phyloP scores from a whole-genome alignment of 2,888 invertebrate genomes.

The Serrognathus titanus region DNA sequence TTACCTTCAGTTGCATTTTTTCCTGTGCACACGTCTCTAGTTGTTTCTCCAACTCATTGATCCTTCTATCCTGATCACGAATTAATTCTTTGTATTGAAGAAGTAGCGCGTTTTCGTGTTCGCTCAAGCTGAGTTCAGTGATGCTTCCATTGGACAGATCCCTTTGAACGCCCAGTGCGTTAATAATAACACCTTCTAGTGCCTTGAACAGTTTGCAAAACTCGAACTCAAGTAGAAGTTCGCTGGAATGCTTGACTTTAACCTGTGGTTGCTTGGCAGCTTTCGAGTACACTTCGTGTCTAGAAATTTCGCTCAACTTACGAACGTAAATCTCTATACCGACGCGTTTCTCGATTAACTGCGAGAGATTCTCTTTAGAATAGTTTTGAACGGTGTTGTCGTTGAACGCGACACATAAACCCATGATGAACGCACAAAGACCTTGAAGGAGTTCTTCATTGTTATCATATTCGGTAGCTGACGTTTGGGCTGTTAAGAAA shows the following conservation, averaged over 20 bases:
- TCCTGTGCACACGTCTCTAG: conserved; percentile 38
- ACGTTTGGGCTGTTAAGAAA: conserved; percentile 77
- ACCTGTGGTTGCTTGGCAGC: conserved; percentile 94
- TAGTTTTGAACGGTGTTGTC: conserved; percentile 76
- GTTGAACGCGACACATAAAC: conserved; percentile 86
- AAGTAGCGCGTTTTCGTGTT: conserved; percentile 54
- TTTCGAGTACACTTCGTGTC: conserved; percentile 86
- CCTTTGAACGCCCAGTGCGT: conserved; percentile 51
- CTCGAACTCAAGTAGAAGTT: conserved; percentile 89
- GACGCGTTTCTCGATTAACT: conserved; percentile 83
- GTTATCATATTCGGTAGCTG: conserved; percentile 84
- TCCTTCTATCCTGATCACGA: conserved; percentile 77
- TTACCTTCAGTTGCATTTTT: conserved; percentile 48
- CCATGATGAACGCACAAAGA: conserved; percentile 78
- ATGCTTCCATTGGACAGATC: conserved; percentile 49
- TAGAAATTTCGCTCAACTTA: conserved; percentile 79
- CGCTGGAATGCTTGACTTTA: conserved; percentile 67
- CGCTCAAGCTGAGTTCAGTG: conserved; percentile 51
- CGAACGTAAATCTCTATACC: conserved; percentile 85
- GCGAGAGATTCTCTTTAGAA: conserved; percentile 73
- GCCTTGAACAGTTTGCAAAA: conserved; percentile 90
- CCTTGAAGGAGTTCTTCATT: conserved; percentile 80
- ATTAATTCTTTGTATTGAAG: conserved; percentile 88
- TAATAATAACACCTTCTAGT: conserved; percentile 60
- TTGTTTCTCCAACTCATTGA: conserved; percentile 53